Base-by-base conservation (phyloP, 2,888 invertebrate species). In the Pharmacophagus antenor region DNA sequence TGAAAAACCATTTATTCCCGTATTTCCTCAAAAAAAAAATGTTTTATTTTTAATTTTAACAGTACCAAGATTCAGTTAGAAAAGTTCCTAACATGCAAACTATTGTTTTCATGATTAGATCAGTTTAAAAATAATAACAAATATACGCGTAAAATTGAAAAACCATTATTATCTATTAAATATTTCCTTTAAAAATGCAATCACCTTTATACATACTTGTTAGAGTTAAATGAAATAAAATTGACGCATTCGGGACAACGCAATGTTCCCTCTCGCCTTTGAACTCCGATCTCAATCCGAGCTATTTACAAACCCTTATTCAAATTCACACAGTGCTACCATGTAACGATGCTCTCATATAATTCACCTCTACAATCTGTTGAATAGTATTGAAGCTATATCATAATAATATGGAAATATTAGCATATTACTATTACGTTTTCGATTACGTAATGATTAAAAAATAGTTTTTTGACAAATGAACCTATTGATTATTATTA, bases 241-340 rank as follows among this genome's bases (percentile, higher is more conserved):
- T 21, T 55, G 31, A 46, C n/a, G n/a, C n/a, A n/a, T 54, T 46
- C 44, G 21, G 31, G 55, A 25, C 44, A 47, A 47, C 12, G 31
- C 44, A 55, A 47, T 46, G 46, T 47, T 31, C 21, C 12, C 31
- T 21, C 31, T 47, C 55, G 31, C 55, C 55, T 55, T 55, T 55
- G 47, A 47, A 47, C 55, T 46, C 27, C 46, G 46, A 55, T 55
- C 55, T 47, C 27, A 47, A 55, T 44, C 17, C n/a, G 27, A 44
- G 42, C 44, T 18, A 55, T 47, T 54, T 15, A 20, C 46, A 20
- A 47, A 21, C 44, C 46, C 23, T 31, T 54, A 54, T 54, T 55
- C 55, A 55, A 55, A 31, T 55, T 55, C 22, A 37, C 37, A 37
- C 41, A 22, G 23, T 23, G 8, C 41, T 8, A 53, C 41, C 42